A percentile compares a stretch with the other conserved stretches of the same genome.
Evolutionary conservation across 2,797 vertebrate genomes (phyloP).

Genomic region (Garrulus glandarius): DNA sequence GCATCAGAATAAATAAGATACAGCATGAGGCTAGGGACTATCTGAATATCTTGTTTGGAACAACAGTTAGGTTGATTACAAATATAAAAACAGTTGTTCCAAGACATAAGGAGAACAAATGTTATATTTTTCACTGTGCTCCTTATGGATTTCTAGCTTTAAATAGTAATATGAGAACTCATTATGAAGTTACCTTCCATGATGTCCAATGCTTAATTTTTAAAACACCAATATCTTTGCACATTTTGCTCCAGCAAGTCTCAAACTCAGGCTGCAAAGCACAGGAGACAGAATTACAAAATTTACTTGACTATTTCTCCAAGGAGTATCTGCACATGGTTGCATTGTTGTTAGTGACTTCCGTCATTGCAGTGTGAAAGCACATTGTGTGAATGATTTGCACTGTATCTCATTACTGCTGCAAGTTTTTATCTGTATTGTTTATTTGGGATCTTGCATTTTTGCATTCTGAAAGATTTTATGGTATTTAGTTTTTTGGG

Average conservation of each 20-base stretch:
- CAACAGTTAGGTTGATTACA: conserved; percentile 34
- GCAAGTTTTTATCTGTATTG: conserved; percentile 57
- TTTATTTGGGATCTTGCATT: conserved; percentile 11
- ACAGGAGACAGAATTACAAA: conserved; percentile 40
- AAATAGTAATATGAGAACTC: conserved; percentile 44
- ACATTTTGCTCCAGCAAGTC: conserved; percentile 14
- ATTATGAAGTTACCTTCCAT: conserved; percentile 36
- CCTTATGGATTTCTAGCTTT: conserved; percentile 63
- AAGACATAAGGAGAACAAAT: conserved; percentile 38
- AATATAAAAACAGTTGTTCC: conserved; percentile 40
- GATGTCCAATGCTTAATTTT: conserved; percentile 48
- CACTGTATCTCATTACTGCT: conserved; percentile 57
- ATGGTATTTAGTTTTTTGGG: neutral
- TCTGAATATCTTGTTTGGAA: conserved; percentile 36
- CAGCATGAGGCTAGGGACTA: conserved; percentile 10
- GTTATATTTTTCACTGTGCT: conserved; percentile 17
- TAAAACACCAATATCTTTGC: conserved; percentile 25
- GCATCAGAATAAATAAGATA: conserved; percentile 51
- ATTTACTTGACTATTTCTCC: conserved; percentile 24
- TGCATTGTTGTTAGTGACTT: conserved; percentile 58
- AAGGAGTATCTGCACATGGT: conserved; percentile 31
- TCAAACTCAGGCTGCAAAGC: conserved; percentile 37
- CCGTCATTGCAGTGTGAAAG: conserved; percentile 35
- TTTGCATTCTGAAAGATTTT: conserved; percentile 10
- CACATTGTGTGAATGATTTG: conserved; percentile 58